Evolutionary conservation across 2,797 vertebrate genomes (phyloP).

Genomic region (Centroberyx gerrardi): DNA sequence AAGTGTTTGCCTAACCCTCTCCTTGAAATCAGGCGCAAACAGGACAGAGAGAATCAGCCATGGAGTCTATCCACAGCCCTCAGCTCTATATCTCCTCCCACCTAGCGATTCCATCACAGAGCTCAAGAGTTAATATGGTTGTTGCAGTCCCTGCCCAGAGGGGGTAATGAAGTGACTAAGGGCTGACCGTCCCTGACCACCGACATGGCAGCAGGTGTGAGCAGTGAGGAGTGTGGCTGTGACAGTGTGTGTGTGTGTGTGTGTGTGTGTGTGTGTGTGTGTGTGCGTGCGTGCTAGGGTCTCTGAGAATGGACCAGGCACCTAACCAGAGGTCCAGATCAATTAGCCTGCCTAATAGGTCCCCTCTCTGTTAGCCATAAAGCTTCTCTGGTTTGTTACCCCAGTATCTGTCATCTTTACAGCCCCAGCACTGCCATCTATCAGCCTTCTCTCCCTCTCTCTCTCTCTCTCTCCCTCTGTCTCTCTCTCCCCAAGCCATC

Average conservation of each 20-base stretch:
- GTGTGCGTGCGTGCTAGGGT: slow-evolving; percentile 13
- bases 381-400: slow-evolving; percentile 56
- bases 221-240: slow-evolving; percentile 50
- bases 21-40: slow-evolving; percentile 71
- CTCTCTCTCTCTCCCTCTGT: slow-evolving; percentile 7
- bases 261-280: slow-evolving; percentile 10
- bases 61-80: slow-evolving; percentile 54
- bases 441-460: slow-evolving; percentile 47
- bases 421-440: slow-evolving; percentile 62
- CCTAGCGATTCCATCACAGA: slow-evolving; percentile 65
- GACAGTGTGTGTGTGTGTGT: slow-evolving; percentile 19
- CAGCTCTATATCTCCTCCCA: slow-evolving; percentile 59
- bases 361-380: slow-evolving; percentile 58
- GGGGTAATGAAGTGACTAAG: slow-evolving; percentile 79
- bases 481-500: slow-evolving; percentile 40
- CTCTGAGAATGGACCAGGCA: slow-evolving; percentile 44
- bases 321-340: slow-evolving; percentile 66
- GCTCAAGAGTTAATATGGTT: slow-evolving; percentile 69
- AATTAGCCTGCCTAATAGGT: slow-evolving; percentile 74
- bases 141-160: slow-evolving; percentile 69
- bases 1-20: slow-evolving; percentile 67
- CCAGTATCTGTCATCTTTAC: slow-evolving; percentile 75
- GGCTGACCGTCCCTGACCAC: slow-evolving; percentile 69
- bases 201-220: slow-evolving; percentile 72
- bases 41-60: slow-evolving; percentile 58